Base-by-base conservation (phyloP, 2,888 invertebrate genomes). In the Lasioglossum zephyrum region DNA sequence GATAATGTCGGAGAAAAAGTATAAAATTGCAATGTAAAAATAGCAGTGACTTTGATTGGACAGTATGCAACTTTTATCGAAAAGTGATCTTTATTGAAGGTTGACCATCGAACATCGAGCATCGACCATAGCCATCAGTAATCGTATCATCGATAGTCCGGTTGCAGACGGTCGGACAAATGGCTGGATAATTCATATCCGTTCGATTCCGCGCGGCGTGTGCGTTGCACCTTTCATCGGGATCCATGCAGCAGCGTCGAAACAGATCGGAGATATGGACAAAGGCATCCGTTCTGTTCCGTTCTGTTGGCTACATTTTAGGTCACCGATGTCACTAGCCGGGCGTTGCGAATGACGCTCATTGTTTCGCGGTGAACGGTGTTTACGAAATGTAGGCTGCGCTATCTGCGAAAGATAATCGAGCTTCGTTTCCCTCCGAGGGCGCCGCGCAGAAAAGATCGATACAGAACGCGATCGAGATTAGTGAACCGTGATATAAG, bases 271-370 rank as follows among this genome's bases (percentile, higher is more conserved):
- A 47, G 26, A 73, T 47, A 47, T 26, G 47, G 47, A 2, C 57
- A 11, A 76, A 76, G 72, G 49, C 44, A 53, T 60, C 57, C 83
- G 69, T 77, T 84, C 74, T 47, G 73, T 83, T 60, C 36, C 57
- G 31, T 73, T 82, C 41, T 16, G 57, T 36, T n/a, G 49, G 13
- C 16, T 41, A 73, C 18, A 49, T 83, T 83, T 83, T 41, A 84
- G 82, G 82, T 76, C 36, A 44, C 63, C 36, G 31, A 63, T 81
- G 78, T 78, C 63, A 49, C 75, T 36, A 39, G 72, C 26, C 60
- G 36, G 36, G n/a, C 72, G 53, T 57, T 60, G 22, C 57, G 57
- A 39, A 72, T 41, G 41, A 41, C 47, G 26, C 31, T 63, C 75
- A 41, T 82, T 76, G 60, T 69, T 49, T 60, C 72, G 31, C 36